A percentile compares a stretch with the other conserved stretches of the same genome.
These are phyloP conservation scores for Eupithecia subfuscata DNA, from an alignment of 2,888 invertebrate species.

Conservation along the genomic window DNA sequence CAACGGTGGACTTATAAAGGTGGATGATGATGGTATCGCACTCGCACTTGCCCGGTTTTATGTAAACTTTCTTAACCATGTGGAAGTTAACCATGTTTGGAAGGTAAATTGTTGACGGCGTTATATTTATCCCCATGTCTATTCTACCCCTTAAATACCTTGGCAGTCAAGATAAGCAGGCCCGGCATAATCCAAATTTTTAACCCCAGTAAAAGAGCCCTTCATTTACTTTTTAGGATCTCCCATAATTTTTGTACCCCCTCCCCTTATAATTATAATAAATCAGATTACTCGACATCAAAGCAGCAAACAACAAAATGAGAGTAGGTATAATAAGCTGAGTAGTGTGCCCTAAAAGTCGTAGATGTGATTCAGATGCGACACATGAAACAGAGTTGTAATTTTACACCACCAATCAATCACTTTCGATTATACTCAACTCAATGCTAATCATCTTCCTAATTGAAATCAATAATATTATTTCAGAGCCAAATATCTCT, in stretches of 20 bases:
- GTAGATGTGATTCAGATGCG: not conserved
- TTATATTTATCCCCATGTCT: not conserved
- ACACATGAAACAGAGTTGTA: not conserved
- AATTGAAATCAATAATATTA: too few species aligned
- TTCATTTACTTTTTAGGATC: slow-evolving; percentile 42
- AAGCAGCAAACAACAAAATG: slow-evolving; percentile 40
- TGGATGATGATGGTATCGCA: too few species aligned
- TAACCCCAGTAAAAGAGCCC: slow-evolving; percentile 36
- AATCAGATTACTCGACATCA: slow-evolving; percentile 46
- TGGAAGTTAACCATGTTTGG: not conserved
- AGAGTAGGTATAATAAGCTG: slow-evolving; percentile 32
- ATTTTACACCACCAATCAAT: not conserved
- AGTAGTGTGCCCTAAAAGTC: not conserved
- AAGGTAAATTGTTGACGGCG: not conserved
- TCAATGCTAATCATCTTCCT: too few species aligned
- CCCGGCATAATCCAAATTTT: slow-evolving; percentile 30
- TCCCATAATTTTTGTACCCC: slow-evolving; percentile 38
- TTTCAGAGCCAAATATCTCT: too few species aligned
- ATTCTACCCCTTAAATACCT: not conserved
- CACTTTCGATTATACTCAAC: not conserved
- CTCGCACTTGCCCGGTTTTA: too few species aligned
- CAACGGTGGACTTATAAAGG: too few species aligned
- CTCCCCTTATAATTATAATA: slow-evolving; percentile 40
- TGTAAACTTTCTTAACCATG: not conserved
- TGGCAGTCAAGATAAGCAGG: slow-evolving; percentile 18